phyloP scores from a whole-genome alignment of 2,797 vertebrate genomes.

The Crypturellus tataupa region DNA sequence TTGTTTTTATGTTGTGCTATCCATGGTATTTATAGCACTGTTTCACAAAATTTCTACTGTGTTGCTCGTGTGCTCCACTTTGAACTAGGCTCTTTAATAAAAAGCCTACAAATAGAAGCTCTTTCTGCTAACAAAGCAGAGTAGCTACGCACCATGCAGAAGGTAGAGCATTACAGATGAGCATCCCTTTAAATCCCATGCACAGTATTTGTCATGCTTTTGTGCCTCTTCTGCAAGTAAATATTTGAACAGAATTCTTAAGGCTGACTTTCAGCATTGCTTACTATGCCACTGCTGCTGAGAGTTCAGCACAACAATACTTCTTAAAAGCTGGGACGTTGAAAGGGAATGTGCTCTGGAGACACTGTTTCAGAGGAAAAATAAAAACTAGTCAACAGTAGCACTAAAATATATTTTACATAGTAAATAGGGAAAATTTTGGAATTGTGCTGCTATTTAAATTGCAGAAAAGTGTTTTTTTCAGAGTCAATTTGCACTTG shows the following conservation, averaged over 20 bases:
- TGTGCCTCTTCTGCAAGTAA: not conserved
- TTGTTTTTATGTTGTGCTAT: not conserved
- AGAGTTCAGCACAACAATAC: not conserved
- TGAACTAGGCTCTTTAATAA: slow-evolving; percentile 12
- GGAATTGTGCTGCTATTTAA: not conserved
- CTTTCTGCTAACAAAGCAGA: not conserved
- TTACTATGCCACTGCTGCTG: not conserved
- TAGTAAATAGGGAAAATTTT: not conserved
- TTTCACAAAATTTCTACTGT: not conserved
- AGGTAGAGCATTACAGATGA: not conserved
- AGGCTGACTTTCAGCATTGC: not conserved
- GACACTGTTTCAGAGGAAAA: not conserved
- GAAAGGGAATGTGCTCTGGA: not conserved
- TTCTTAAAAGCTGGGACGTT: not conserved
- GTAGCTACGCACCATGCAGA: not conserved
- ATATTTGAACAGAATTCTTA: not conserved
- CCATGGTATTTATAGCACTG: not conserved
- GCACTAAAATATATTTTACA: not conserved
- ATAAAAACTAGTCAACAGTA: slow-evolving; percentile 27
- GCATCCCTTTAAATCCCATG: not conserved
- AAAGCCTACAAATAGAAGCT: not conserved
- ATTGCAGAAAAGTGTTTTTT: not conserved
- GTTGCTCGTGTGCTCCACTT: not conserved
- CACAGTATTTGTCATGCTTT: not conserved
- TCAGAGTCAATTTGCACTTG: not conserved